Evolutionary conservation across 1,140 invertebrate genomes (phyloP).

Genomic region (Aphis craccivora): DNA sequence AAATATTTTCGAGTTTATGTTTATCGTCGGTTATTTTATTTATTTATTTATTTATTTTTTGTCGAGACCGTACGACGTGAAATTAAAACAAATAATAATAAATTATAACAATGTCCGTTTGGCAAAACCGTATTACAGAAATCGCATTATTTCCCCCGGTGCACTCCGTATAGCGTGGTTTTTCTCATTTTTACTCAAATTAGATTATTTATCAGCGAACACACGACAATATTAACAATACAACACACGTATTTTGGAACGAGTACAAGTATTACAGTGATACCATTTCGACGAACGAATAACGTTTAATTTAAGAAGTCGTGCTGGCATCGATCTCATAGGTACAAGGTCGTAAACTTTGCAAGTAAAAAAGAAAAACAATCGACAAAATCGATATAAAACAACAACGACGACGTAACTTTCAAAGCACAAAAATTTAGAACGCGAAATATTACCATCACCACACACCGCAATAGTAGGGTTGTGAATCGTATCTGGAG

Average conservation of each 20-base stretch:
- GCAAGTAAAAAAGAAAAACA: background rate
- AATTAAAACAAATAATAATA: conserved; percentile 20
- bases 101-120: background rate
- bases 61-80: background rate
- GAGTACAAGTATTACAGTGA: background rate
- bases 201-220: background rate
- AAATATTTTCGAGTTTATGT: background rate
- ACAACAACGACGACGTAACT: background rate
- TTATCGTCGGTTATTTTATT: background rate
- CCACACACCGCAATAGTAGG: background rate
- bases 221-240: background rate
- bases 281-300: background rate
- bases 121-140: background rate
- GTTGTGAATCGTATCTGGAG: background rate
- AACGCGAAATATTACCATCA: background rate
- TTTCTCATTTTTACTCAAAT: background rate
- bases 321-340: background rate
- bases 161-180: background rate
- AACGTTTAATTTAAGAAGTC: background rate
- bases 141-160: conserved; percentile 2
- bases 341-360: background rate
- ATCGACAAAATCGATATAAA: background rate
- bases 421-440: background rate
- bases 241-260: background rate
- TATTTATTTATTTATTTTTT: background rate